Evolutionary conservation across 1,140 invertebrate species (phyloP).

Genomic region (Paraescarpia echinospica): DNA sequence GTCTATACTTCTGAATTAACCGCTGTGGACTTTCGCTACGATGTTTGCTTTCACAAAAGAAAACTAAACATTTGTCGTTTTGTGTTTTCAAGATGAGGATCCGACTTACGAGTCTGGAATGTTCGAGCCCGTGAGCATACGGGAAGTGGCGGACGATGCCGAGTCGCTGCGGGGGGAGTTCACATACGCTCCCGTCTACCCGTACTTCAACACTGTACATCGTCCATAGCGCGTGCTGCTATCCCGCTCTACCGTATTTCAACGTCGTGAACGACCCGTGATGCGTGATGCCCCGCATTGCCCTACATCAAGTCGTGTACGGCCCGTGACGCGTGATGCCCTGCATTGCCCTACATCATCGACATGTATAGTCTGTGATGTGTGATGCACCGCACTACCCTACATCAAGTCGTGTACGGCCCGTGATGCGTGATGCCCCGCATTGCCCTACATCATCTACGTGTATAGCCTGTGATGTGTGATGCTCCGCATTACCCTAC

Average conservation of each 20-base stretch:
- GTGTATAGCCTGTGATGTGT: neutral
- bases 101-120: constrained; percentile 13
- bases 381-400: neutral
- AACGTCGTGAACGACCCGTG: neutral
- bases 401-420: neutral
- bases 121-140: constrained; percentile 23
- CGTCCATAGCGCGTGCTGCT: neutral
- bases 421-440: neutral
- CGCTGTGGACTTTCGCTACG: neutral
- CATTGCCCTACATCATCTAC: neutral
- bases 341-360: neutral
- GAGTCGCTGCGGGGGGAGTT: constrained; percentile 18
- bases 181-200: constrained; percentile 22
- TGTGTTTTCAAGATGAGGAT: constrained; percentile 15
- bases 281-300: neutral
- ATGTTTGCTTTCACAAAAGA: neutral
- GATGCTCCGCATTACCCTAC: neutral
- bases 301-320: neutral
- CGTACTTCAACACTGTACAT: constrained; percentile 15
- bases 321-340: neutral
- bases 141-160: constrained; percentile 20
- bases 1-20: neutral
- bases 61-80: neutral
- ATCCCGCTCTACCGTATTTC: neutral
- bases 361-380: neutral